phyloP scores from a whole-genome alignment of 1,140 invertebrate species.

The Myzus persicae region DNA sequence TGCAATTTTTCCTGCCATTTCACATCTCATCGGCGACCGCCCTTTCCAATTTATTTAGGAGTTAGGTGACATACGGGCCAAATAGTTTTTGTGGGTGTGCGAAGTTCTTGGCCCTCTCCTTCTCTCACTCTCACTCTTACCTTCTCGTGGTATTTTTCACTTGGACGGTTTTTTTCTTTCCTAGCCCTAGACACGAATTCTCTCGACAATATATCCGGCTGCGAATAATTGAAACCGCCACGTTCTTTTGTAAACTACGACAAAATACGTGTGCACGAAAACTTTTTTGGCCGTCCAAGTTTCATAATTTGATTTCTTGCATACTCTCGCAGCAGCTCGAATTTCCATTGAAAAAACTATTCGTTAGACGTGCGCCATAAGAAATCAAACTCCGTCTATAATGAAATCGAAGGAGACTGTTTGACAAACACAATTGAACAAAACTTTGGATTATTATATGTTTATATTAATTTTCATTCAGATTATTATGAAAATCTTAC shows the following conservation, averaged over 20 bases:
- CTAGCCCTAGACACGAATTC: slow-evolving; percentile 23
- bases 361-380: not conserved
- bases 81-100: slow-evolving; percentile 49
- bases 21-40: slow-evolving; percentile 35
- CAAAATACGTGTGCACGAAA: not conserved
- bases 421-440: not conserved
- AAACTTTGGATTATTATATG: not conserved
- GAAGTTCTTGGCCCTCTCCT: not conserved
- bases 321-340: not conserved
- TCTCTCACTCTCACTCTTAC: not conserved
- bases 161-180: slow-evolving; percentile 7
- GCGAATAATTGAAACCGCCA: slow-evolving; percentile 41
- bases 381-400: not conserved
- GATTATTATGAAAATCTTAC: not conserved
- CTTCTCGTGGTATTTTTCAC: slow-evolving; percentile 10
- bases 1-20: slow-evolving; percentile 48
- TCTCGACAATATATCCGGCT: slow-evolving; percentile 23
- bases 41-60: slow-evolving; percentile 51
- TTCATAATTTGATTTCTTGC: slow-evolving; percentile 52
- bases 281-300: slow-evolving; percentile 41
- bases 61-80: slow-evolving; percentile 41
- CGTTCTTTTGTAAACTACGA: slow-evolving; percentile 44
- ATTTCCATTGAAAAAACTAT: slow-evolving; percentile 41
- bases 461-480: not conserved
- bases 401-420: not conserved